Conservation (phyloP, 2,888 invertebrate genomes). For the Ennomos quercinarius region DNA sequence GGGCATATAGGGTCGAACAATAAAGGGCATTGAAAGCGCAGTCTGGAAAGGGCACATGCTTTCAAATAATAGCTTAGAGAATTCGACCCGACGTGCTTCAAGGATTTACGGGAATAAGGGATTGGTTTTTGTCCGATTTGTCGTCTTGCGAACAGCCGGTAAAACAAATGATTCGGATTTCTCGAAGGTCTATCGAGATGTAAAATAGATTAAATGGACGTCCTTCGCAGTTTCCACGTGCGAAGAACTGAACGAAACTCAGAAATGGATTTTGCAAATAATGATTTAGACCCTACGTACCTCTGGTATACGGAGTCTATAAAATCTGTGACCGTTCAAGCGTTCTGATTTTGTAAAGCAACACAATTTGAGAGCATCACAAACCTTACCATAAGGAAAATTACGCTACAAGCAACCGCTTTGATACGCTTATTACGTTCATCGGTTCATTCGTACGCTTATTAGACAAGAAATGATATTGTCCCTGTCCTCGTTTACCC, state of each 20-base stretch:
- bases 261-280: slow-evolving; percentile 26
- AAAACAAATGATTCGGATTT: slow-evolving; percentile 55
- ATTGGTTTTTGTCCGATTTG: slow-evolving; percentile 56
- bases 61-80: slow-evolving; percentile 65
- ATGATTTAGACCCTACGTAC: slow-evolving; percentile 19
- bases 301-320: slow-evolving; percentile 6
- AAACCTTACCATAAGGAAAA: too few species aligned
- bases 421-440: slow-evolving; percentile 33
- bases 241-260: slow-evolving; percentile 1
- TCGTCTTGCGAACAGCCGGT: slow-evolving; percentile 47
- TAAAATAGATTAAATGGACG: slow-evolving; percentile 32
- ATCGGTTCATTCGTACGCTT: slow-evolving; percentile 32
- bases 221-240: slow-evolving; percentile 30
- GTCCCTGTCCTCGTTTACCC: slow-evolving; percentile 37
- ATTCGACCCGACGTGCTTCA: slow-evolving; percentile 61
- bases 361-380: too few species aligned
- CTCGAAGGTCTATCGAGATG: slow-evolving; percentile 29
- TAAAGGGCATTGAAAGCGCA: slow-evolving; percentile 61
- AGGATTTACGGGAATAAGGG: slow-evolving; percentile 56
- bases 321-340: background rate
- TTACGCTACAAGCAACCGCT: slow-evolving; percentile 1
- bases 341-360: too few species aligned
- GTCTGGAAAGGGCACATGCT: slow-evolving; percentile 67
- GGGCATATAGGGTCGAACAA: slow-evolving; percentile 61
- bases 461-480: slow-evolving; percentile 42